Evolutionary conservation across 2,888 invertebrate species (phyloP), one percentile per base, ranked within the genome.

Genomic region (Chalcosyrphus nemorum): DNA sequence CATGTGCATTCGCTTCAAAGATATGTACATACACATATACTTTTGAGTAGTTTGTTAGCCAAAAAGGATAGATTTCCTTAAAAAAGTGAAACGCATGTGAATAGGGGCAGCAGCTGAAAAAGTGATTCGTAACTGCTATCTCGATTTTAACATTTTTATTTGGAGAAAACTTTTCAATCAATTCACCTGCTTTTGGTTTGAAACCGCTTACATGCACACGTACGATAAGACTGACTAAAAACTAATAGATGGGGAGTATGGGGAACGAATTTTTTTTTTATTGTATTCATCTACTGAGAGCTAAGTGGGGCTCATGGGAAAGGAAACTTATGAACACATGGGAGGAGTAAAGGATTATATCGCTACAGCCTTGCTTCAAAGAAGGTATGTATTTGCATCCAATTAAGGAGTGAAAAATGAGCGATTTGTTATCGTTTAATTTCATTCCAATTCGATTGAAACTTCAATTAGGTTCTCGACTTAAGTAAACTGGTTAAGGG

Each of bases 91-190:
- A 13, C 17, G 17, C 61, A 66, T 7, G 17, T 38, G 29, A 19
- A 19, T 3, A 21, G 6, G n/a, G 50, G 19, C 47, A 43, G 21
- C 70, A 56, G 43, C 32, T 54, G 63, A 54, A 32, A 24, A 13
- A 45, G 15, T 17, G 41, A 63, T 52, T 43, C 52, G 52, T 72
- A 72, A 72, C 59, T 61, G 74, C 54, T 63, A 43, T 70, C 13
- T 15, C n/a, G n/a, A 61, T 66, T 41, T 29, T 5, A 61, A 41
- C 7, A 13, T 52, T 61, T 72, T 41, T 38, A 45, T 50, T 50
- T 57, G 47, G 19, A 19, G 38, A 19, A 59, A 71, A 71, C 59
- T 59, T 63, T 74, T 74, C 63, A 74, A 74, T 74, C 63, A 56
- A 43, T 74, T 47, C 59, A 71, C 71, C 57, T 71, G 57, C 15